Percentiles rank a stretch among this genome's conserved stretches.
Evolutionary conservation across 2,797 vertebrate species (phyloP).

Genomic region (Anas georgica): DNA sequence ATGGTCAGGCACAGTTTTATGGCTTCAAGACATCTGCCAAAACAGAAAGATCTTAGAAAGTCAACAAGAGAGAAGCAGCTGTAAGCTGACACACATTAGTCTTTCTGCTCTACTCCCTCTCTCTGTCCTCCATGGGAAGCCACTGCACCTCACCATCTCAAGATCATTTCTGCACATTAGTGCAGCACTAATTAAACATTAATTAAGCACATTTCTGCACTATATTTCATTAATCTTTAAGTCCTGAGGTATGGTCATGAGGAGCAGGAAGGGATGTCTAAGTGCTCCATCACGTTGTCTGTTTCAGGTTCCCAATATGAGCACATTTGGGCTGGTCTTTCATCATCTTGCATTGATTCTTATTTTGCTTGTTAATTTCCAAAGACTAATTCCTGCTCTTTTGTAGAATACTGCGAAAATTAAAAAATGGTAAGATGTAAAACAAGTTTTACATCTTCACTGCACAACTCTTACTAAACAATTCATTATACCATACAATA

Average conservation of each 20-base stretch:
- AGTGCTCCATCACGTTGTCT: neutral
- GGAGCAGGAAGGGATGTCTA: neutral
- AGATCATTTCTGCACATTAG: neutral
- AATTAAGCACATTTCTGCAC: neutral
- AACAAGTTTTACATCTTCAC: neutral
- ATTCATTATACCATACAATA: neutral
- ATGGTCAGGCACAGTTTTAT: fast-evolving
- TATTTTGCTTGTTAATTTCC: neutral
- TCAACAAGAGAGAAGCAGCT: neutral
- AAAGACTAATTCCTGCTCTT: neutral
- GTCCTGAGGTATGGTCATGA: neutral
- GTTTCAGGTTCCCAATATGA: neutral
- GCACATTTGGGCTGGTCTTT: neutral
- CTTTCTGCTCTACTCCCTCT: neutral
- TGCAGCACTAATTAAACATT: too few relatives aligned
- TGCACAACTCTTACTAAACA: neutral
- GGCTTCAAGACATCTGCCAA: neutral
- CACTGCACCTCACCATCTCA: neutral
- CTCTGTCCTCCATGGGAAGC: fast-evolving
- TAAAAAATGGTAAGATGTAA: neutral
- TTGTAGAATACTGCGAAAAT: neutral
- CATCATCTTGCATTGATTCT: neutral
- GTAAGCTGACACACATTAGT: neutral
- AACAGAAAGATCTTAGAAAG: neutral
- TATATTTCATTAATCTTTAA: neutral